Evolutionary conservation across 2,797 vertebrate species (phyloP), one percentile per base, ranked within the genome.

Genomic region (Lemur catta): DNA sequence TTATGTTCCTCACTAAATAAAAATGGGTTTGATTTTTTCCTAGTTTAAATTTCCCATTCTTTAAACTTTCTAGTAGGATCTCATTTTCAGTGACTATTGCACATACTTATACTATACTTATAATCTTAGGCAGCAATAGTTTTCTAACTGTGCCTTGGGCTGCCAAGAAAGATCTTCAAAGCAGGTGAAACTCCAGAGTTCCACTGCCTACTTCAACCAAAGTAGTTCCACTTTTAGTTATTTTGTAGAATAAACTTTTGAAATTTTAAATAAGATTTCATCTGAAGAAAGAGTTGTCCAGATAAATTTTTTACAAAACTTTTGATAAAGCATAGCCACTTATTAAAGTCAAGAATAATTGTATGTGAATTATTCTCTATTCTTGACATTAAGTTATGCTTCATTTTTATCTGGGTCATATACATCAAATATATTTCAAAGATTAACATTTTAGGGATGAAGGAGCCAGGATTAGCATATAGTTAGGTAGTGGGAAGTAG

Each of bases 341-440:
- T 88, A 59, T 52, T 80, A 81, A 38, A 61, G 38, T 93, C 38
- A 84, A 46, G 38, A 82, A 30, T 59, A 85, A 71, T 75, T 81
- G 24, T n/a, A 7, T 46, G 9, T 63, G 92, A 89, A 59, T 81
- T 94, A 76, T 76, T 82, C 65, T 50, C 38, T 86, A 7, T 84
- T 85, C 48, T 78, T 71, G 59, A 90, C 38, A 2, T 61, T 87
- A 43, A 88, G 30, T 79, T 88, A 48, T 61, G 20, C 86, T 90
- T 96, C 3, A 78, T 74, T 89, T 93, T 89, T 55, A 38, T 67
- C 46, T 92, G 13, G 18, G 24, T 59, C n/a, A 48, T 41, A 65
- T 9, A 50, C 17, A 28, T 78, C 75, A 89, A 69, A 65, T 91
- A 11, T 85, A 80, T 94, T 96, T 95, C n/a, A 84, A 89, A 91